phyloP scores from a whole-genome alignment of 2,113 vertebrate genomes.

The Eretmodus cyanostictus region DNA sequence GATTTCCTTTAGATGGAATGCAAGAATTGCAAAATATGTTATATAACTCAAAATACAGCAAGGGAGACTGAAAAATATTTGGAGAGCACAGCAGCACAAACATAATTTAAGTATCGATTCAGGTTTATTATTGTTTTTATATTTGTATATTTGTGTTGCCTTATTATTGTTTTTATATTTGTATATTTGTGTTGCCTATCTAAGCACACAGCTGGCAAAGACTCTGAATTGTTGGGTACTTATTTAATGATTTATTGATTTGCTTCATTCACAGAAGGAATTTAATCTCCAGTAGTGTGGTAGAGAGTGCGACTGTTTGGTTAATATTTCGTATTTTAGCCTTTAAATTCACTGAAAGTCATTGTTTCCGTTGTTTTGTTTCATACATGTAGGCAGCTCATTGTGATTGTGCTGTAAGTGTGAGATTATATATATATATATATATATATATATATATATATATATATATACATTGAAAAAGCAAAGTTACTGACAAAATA shows the following conservation, averaged over 20 bases:
- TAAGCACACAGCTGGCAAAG: background rate
- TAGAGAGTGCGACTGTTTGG: background rate
- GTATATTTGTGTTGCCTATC: background rate
- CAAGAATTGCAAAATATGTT: background rate
- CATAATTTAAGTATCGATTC: background rate
- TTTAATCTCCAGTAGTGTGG: background rate
- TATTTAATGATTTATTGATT: background rate
- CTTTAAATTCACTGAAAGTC: background rate
- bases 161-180: background rate
- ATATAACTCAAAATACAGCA: background rate
- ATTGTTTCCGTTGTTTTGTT: background rate
- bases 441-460: accelerated
- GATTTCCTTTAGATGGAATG: constrained; percentile 34
- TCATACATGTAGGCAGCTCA: background rate
- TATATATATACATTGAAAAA: accelerated
- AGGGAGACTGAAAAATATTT: background rate
- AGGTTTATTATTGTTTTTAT: background rate
- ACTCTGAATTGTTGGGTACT: background rate
- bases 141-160: background rate
- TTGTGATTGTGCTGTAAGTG: background rate
- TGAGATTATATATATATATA: accelerated
- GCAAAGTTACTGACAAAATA: background rate
- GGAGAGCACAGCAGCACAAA: background rate
- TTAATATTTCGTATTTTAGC: background rate
- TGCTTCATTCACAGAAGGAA: background rate